Percentiles rank a stretch among this genome's conserved stretches.
Evolutionary conservation across 1,140 invertebrate species (phyloP).

Genomic region (Thaumetopoea pityocampa): DNA sequence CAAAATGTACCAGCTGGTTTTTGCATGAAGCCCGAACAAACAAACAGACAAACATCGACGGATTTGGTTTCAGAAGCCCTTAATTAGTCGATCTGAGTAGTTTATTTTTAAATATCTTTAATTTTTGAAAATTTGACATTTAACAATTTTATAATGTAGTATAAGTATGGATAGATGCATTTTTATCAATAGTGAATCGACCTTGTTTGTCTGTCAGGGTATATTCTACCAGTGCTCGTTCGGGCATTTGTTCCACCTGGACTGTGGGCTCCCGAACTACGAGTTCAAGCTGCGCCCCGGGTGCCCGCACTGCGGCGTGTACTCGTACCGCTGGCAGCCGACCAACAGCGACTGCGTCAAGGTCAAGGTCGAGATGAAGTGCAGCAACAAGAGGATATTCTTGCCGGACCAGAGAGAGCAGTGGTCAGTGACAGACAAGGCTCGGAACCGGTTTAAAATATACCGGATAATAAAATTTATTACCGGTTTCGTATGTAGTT

Average conservation of each 20-base stretch:
- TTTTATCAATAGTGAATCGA: neutral
- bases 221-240: conserved; percentile 83
- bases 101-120: no score
- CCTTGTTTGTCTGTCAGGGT: conserved; percentile 74
- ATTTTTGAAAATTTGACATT: no score
- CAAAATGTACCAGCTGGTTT: no score
- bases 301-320: conserved; percentile 88
- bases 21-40: no score
- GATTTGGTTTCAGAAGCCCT: no score
- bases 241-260: conserved; percentile 84
- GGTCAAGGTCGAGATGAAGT: conserved; percentile 49
- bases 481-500: no score
- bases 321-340: conserved; percentile 69
- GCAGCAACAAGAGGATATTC: conserved; percentile 47
- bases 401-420: conserved; percentile 59
- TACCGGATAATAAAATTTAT: no score
- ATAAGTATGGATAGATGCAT: no score
- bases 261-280: conserved; percentile 78
- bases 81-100: no score
- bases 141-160: no score
- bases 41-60: no score
- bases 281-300: conserved; percentile 34
- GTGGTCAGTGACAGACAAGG: conserved; percentile 38
- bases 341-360: conserved; percentile 36
- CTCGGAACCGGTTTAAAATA: no score